phyloP scores from a whole-genome alignment of 2,888 invertebrate genomes.

The Heteropelma amictum region DNA sequence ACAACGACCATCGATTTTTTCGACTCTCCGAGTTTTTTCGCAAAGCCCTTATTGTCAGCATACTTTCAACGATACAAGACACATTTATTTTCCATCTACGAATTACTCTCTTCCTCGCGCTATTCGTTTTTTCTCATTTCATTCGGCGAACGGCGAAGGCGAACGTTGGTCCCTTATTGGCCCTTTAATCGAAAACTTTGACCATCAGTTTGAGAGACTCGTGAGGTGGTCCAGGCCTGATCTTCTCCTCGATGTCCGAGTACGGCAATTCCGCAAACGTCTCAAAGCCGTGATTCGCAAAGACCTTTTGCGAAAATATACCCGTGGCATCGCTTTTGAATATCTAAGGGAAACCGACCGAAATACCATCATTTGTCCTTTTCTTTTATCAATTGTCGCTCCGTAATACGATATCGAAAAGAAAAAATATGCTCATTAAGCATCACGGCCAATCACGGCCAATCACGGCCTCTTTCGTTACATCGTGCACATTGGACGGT shows the following conservation, averaged over 20 bases:
- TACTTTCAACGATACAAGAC: slow-evolving; percentile 68
- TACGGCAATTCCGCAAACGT: slow-evolving; percentile 84
- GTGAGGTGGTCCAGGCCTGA: slow-evolving; percentile 85
- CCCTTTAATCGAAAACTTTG: slow-evolving; percentile 70
- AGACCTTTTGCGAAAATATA: slow-evolving; percentile 87
- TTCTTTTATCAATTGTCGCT: background rate
- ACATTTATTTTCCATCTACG: slow-evolving; percentile 66
- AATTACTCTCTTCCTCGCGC: slow-evolving; percentile 17
- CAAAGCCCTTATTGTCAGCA: slow-evolving; percentile 72
- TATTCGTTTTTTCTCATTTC: slow-evolving; percentile 12
- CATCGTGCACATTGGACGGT: slow-evolving; percentile 11
- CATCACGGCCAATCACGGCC: background rate
- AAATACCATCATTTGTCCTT: no score
- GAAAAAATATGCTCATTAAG: no score
- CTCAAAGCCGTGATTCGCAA: slow-evolving; percentile 84
- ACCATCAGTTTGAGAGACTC: slow-evolving; percentile 86
- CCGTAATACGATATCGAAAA: no score
- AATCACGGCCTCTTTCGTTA: background rate
- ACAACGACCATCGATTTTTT: slow-evolving; percentile 32
- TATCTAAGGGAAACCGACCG: slow-evolving; percentile 79
- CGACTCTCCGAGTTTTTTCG: slow-evolving; percentile 33
- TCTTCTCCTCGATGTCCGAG: slow-evolving; percentile 84
- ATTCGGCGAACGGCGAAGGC: slow-evolving; percentile 22
- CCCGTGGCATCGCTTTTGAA: slow-evolving; percentile 91
- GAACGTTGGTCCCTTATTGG: slow-evolving; percentile 12